phyloP scores from a whole-genome alignment of 2,888 invertebrate species.

The Formica aserva region DNA sequence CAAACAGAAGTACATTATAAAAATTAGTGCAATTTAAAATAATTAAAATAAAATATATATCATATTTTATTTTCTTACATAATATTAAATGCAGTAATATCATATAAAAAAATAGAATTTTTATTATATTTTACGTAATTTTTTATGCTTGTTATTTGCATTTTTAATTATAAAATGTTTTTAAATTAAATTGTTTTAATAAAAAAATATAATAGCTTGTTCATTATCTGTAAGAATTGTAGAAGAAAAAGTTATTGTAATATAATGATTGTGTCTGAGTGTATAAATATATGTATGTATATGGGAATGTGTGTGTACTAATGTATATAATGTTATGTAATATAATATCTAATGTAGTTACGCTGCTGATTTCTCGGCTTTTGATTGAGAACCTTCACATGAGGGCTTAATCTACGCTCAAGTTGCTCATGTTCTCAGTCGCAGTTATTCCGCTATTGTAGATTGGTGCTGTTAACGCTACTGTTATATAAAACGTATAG shows the following conservation, averaged over 20 bases:
- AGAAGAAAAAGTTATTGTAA: not conserved
- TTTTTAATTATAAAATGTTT: not conserved
- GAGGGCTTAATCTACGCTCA: not conserved
- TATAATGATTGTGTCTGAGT: not conserved
- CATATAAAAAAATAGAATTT: not conserved
- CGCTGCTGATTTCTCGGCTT: not conserved
- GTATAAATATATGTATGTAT: not conserved
- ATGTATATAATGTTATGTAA: not conserved
- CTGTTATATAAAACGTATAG: not conserved
- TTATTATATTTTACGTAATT: not conserved
- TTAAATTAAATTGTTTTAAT: not conserved
- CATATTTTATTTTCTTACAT: not conserved
- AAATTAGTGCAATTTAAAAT: not conserved
- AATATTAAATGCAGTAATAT: not conserved
- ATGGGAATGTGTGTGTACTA: not conserved
- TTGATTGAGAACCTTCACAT: constrained; percentile 36
- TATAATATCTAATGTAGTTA: not conserved
- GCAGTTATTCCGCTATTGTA: not conserved
- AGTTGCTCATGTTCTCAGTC: not conserved
- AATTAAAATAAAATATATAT: not conserved
- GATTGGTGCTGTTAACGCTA: not conserved
- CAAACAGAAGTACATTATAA: not conserved
- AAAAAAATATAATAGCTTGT: not conserved
- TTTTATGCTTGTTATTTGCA: not conserved
- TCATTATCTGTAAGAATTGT: not conserved